These are phyloP conservation scores for Choristoneura rosaceana DNA, from an alignment of 2,888 invertebrate species.

Conservation along the genomic window DNA sequence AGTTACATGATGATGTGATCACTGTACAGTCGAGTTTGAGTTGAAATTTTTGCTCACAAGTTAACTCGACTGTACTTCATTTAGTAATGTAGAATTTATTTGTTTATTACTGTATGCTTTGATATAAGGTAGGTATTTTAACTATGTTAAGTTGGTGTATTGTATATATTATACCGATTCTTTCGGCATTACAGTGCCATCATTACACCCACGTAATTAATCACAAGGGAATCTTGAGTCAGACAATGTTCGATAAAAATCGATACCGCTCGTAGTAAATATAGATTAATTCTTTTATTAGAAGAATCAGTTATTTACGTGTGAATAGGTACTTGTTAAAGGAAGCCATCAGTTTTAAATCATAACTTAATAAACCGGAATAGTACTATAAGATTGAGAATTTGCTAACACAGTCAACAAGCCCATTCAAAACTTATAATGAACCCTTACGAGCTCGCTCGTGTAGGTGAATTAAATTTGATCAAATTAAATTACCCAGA, in stretches of 20 bases:
- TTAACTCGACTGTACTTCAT: no score
- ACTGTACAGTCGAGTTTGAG: background rate
- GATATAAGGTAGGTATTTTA: background rate
- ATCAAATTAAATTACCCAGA: background rate
- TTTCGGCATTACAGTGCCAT: background rate
- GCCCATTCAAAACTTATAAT: background rate
- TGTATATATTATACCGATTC: background rate
- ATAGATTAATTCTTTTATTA: no score
- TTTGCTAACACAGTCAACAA: no score
- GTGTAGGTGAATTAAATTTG: background rate
- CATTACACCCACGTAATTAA: slow-evolving; percentile 2
- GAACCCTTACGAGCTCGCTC: background rate
- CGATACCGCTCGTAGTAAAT: background rate
- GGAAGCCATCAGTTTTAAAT: background rate
- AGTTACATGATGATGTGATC: background rate
- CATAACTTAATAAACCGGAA: background rate
- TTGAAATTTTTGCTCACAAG: no score
- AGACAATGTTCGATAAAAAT: background rate
- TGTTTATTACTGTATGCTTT: background rate
- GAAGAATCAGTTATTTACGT: background rate
- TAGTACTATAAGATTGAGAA: background rate
- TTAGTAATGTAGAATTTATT: background rate
- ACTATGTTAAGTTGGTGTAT: background rate
- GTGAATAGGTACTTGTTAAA: background rate
- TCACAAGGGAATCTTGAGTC: background rate